Conservation (phyloP, 2,113 vertebrate species). For the Oophaga pumilio region DNA sequence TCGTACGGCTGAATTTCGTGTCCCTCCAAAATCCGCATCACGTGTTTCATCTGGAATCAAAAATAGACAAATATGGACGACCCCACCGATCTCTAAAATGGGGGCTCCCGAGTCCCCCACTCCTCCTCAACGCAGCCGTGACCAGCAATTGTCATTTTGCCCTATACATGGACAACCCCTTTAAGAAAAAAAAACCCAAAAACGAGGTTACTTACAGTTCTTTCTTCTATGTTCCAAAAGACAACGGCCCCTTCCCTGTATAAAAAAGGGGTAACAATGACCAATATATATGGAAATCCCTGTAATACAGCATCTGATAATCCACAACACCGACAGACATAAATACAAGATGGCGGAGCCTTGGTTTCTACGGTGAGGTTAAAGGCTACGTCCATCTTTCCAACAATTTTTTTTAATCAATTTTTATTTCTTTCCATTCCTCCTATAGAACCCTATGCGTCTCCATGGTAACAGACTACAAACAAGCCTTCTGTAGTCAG, state of each 20-base stretch:
- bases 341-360: no score
- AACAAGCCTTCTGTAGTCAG: background rate
- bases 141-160: no score
- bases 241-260: constrained; percentile 92
- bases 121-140: no score
- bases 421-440: background rate
- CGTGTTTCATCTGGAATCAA: constrained; percentile 77
- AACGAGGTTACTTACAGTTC: constrained; percentile 77
- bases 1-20: constrained; percentile 96
- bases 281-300: background rate
- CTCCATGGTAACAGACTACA: background rate
- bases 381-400: no score
- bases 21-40: constrained; percentile 85
- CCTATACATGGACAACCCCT: no score
- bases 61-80: no score
- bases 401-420: background rate
- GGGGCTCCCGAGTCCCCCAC: no score
- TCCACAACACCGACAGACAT: background rate
- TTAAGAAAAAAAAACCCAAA: background rate
- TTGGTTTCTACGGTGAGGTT: no score
- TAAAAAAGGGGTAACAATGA: constrained; percentile 53
- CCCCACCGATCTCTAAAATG: no score
- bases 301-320: background rate
- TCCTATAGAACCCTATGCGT: background rate
- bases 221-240: constrained; percentile 97